Percentiles rank a stretch among this genome's conserved stretches.
phyloP scores from a whole-genome alignment of 2,888 invertebrate genomes.

The Lymantria monacha region DNA sequence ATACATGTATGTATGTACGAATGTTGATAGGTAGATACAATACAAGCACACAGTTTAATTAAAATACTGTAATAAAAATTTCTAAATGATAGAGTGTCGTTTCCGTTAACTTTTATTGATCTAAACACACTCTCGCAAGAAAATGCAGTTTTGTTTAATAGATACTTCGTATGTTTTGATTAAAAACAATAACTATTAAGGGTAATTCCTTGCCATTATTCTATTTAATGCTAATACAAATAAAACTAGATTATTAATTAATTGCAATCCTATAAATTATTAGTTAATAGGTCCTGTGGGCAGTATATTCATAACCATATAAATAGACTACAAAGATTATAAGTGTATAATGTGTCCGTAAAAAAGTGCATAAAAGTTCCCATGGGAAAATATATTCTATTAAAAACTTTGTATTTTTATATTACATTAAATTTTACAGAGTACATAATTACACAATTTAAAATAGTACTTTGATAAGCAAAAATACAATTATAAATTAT shows the following conservation, averaged over 20 bases:
- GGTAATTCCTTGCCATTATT: neutral
- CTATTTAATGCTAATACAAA: neutral
- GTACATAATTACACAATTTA: too few relatives aligned
- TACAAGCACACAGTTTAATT: constrained; percentile 22
- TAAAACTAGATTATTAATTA: neutral
- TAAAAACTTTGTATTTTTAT: too few relatives aligned
- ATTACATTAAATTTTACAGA: too few relatives aligned
- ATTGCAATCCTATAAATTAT: neutral
- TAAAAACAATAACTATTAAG: neutral
- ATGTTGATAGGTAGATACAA: constrained; percentile 1
- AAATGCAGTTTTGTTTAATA: constrained; percentile 12
- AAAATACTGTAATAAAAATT: constrained; percentile 34
- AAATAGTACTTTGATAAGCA: too few relatives aligned
- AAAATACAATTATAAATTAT: too few relatives aligned
- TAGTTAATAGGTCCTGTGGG: neutral
- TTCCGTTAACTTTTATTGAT: constrained; percentile 47
- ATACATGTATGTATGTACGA: constrained; percentile 22
- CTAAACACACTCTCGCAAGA: constrained; percentile 17
- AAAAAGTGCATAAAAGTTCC: too few relatives aligned
- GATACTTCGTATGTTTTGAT: constrained; percentile 4
- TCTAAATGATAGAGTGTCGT: constrained; percentile 27
- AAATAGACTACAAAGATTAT: too few relatives aligned
- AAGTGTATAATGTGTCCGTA: too few relatives aligned
- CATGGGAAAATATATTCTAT: too few relatives aligned
- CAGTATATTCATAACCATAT: too few relatives aligned